Conservation (phyloP, 2,797 vertebrate genomes). For the Eleutherodactylus coqui region DNA sequence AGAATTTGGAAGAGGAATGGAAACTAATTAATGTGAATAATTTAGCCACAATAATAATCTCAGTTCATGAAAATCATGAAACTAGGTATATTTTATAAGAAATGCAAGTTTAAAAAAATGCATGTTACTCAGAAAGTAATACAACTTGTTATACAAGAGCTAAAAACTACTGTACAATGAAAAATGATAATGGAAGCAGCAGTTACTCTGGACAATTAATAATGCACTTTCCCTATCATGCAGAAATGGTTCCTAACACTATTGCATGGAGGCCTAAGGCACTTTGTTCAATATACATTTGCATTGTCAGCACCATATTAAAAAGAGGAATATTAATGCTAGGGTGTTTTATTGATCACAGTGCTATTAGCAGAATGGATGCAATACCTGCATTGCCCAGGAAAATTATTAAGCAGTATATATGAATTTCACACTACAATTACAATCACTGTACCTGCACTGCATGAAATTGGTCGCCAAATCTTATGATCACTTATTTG, state of each 20-base stretch:
- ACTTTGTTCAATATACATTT: conserved; percentile 22
- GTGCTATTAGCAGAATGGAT: conserved; percentile 6
- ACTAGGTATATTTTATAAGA: not conserved
- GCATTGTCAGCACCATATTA: conserved; percentile 19
- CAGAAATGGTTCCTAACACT: conserved; percentile 15
- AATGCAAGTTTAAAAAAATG: not conserved
- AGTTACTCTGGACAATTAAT: conserved; percentile 11
- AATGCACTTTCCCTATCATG: conserved; percentile 10
- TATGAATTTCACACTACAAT: too few species aligned
- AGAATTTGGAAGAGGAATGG: not conserved
- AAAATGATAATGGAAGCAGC: conserved; percentile 4
- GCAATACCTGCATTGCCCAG: not conserved
- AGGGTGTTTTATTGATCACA: conserved; percentile 1
- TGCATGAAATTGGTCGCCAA: not conserved
- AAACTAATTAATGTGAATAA: not conserved
- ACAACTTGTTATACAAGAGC: not conserved
- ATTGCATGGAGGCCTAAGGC: conserved; percentile 5
- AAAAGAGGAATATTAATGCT: conserved; percentile 25
- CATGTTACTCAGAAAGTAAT: not conserved
- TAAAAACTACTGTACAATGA: not conserved
- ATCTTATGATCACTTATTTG: not conserved
- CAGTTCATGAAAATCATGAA: not conserved
- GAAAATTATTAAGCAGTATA: not conserved
- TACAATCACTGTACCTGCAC: not conserved
- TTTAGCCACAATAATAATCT: not conserved